phyloP scores from a whole-genome alignment of 1,140 invertebrate genomes.

The Onthophagus taurus region DNA sequence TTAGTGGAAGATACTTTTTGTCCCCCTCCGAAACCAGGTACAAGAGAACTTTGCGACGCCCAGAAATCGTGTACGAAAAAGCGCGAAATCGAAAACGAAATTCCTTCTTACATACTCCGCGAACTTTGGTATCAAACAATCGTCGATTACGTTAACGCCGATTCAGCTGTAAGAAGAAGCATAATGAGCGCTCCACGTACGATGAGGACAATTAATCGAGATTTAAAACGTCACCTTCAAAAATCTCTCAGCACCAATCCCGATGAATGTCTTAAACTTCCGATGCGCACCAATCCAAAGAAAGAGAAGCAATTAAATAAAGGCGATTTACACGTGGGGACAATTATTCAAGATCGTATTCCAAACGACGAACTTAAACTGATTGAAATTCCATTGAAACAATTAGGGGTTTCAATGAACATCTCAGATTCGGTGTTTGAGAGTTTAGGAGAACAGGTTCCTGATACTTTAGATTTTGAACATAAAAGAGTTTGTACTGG shows the following conservation, averaged over 20 bases:
- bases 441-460: constrained; percentile 34
- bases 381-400: constrained; percentile 33
- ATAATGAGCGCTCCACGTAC: not conserved
- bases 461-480: constrained; percentile 33
- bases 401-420: constrained; percentile 32
- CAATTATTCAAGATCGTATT: constrained; percentile 34
- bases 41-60: constrained; percentile 36
- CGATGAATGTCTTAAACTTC: too few species aligned
- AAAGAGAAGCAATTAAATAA: not conserved
- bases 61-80: constrained; percentile 31
- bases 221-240: constrained; percentile 1
- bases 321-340: constrained; percentile 27
- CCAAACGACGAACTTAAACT: constrained; percentile 32
- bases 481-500: constrained; percentile 33
- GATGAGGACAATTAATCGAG: not conserved
- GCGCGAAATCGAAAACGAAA: constrained; percentile 14
- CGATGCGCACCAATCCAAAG: not conserved
- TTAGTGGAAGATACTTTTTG: constrained; percentile 39
- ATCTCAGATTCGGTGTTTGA: constrained; percentile 39
- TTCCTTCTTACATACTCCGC: constrained; percentile 21
- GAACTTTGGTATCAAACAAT: constrained; percentile 24
- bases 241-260: too few species aligned
- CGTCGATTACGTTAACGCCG: constrained; percentile 4
- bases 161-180: constrained; percentile 5
- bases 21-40: constrained; percentile 30